Percentiles rank a stretch among this genome's conserved stretches.
Evolutionary conservation across 1,140 invertebrate species (phyloP).

Genomic region (Lepidostoma basale): DNA sequence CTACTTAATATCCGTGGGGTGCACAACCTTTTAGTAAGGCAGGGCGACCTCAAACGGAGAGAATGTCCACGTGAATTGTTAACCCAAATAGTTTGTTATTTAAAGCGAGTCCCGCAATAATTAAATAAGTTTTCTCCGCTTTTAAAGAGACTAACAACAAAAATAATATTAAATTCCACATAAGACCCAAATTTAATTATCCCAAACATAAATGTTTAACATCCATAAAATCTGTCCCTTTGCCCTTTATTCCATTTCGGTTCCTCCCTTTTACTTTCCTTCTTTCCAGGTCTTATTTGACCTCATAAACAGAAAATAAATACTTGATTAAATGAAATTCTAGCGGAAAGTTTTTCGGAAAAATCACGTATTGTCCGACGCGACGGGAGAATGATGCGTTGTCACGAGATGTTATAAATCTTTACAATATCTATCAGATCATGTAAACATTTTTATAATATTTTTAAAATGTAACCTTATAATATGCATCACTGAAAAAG

Average conservation of each 20-base stretch:
- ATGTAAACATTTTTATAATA: no score
- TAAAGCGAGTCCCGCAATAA: background rate
- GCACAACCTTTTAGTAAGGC: no score
- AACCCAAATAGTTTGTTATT: no score
- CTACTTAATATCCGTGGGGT: no score
- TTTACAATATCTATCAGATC: no score
- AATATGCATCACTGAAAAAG: no score
- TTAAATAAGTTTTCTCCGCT: background rate
- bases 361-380: background rate
- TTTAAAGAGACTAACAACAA: background rate
- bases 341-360: background rate
- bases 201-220: slow-evolving; percentile 23
- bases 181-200: slow-evolving; percentile 15
- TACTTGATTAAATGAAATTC: slow-evolving; percentile 24
- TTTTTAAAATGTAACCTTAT: no score
- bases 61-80: no score
- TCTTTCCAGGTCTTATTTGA: background rate
- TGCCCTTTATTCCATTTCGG: background rate
- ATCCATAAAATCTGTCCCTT: slow-evolving; percentile 21
- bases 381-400: no score
- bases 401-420: no score
- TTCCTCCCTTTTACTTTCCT: background rate
- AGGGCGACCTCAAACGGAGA: no score
- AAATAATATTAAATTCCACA: background rate
- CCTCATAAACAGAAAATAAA: slow-evolving; percentile 18